Evolutionary conservation across 92 coral and sea anemone species (phyloP).

Genomic region (Siderastrea siderea): DNA sequence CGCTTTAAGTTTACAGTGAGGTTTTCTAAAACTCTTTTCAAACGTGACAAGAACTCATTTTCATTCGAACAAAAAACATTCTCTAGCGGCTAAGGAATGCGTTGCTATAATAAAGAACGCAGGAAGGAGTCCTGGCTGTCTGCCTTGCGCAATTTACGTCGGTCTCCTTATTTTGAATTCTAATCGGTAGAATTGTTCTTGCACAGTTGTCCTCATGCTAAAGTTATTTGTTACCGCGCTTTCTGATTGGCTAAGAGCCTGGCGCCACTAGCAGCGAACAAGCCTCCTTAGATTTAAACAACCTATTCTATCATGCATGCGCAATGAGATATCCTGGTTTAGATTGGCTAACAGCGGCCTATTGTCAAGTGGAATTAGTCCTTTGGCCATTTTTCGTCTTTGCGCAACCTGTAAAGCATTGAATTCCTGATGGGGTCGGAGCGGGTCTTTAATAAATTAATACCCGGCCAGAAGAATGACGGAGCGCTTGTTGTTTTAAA

Average conservation of each 20-base stretch:
- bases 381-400: conserved; percentile 64
- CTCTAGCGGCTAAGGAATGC: conserved; percentile 21
- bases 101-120: neutral
- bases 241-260: conserved; percentile 72
- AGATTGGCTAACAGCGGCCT: conserved; percentile 78
- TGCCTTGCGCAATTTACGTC: conserved; percentile 7
- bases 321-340: conserved; percentile 72
- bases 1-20: conserved; percentile 26
- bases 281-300: conserved; percentile 73
- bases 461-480: conserved; percentile 71
- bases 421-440: conserved; percentile 78
- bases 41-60: conserved; percentile 8
- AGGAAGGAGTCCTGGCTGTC: neutral
- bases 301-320: conserved; percentile 93
- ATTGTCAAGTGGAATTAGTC: conserved; percentile 79
- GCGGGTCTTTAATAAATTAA: conserved; percentile 97
- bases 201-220: conserved; percentile 70
- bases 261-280: conserved; percentile 87
- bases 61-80: neutral
- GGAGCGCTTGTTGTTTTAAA: conserved; percentile 79
- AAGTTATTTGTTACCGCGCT: conserved; percentile 66
- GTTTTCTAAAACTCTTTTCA: conserved; percentile 22
- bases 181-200: conserved; percentile 61
- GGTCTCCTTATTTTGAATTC: conserved; percentile 21
- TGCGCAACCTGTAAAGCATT: conserved; percentile 85